Evolutionary conservation across 2,797 vertebrate genomes (phyloP).

Genomic region (Nyctibius grandis): DNA sequence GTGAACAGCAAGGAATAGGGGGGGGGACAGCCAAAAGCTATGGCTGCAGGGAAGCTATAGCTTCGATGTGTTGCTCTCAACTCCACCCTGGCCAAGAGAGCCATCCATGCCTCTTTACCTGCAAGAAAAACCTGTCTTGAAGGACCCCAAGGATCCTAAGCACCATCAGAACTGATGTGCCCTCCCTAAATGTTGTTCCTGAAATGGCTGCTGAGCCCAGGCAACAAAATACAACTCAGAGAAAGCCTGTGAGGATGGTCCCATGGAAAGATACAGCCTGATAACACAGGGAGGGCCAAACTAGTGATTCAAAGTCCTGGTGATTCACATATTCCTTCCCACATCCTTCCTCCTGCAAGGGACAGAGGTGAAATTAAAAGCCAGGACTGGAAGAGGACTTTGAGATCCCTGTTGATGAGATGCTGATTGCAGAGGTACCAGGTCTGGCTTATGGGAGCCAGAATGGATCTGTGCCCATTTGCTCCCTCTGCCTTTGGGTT

Average conservation of each 20-base stretch:
- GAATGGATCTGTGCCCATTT: neutral
- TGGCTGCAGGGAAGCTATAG: neutral
- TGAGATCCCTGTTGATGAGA: fast-evolving
- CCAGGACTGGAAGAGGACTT: neutral
- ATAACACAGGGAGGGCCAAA: neutral
- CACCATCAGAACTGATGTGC: neutral
- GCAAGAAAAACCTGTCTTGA: neutral
- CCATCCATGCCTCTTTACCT: neutral
- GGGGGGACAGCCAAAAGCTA: neutral
- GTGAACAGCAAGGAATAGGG: neutral
- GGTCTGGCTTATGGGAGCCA: neutral
- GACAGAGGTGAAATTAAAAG: neutral
- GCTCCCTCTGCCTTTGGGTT: neutral
- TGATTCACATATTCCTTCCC: neutral
- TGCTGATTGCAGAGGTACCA: neutral
- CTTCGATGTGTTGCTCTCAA: neutral
- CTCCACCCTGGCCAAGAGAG: neutral
- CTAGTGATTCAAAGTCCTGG: neutral
- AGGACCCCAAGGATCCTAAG: neutral
- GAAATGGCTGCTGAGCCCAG: neutral
- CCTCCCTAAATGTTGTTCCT: neutral
- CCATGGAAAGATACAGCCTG: neutral
- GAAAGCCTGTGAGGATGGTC: neutral
- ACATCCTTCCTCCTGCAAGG: neutral
- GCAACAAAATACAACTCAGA: neutral